A percentile compares a stretch with the other conserved stretches of the same genome.
Evolutionary conservation across 2,797 vertebrate species (phyloP).

Genomic region (Phoeniculus purpureus): DNA sequence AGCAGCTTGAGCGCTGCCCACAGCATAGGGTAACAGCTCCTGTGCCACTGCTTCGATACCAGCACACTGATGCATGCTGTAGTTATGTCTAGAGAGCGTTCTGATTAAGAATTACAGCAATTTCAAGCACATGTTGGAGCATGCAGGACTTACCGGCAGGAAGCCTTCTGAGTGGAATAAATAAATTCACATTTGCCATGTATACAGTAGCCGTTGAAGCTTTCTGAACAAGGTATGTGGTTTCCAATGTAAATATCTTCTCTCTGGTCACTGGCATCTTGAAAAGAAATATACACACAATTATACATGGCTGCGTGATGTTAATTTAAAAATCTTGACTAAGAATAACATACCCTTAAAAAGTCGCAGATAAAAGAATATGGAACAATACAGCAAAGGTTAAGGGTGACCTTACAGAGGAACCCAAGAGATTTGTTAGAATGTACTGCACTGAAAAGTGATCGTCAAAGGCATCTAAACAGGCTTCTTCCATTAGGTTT

Average conservation of each 20-base stretch:
- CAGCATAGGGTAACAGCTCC: not conserved
- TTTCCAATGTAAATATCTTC: constrained; percentile 89
- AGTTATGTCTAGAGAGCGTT: not conserved
- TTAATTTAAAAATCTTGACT: constrained; percentile 9
- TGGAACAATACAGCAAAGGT: constrained; percentile 3
- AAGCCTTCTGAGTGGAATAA: constrained; percentile 87
- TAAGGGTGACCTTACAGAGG: not conserved
- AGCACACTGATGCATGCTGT: not conserved
- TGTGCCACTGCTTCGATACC: not conserved
- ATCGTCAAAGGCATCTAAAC: not conserved
- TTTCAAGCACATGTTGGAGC: not conserved
- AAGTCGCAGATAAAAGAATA: not conserved
- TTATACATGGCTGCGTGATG: not conserved
- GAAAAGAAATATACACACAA: constrained; percentile 49
- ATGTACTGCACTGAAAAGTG: not conserved
- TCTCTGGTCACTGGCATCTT: constrained; percentile 89
- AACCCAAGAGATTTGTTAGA: not conserved
- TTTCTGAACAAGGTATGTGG: constrained; percentile 88
- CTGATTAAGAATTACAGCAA: not conserved
- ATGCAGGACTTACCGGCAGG: constrained; percentile 86
- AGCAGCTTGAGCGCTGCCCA: not conserved
- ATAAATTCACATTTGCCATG: constrained; percentile 94
- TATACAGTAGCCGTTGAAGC: constrained; percentile 89
- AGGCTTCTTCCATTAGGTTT: not conserved
- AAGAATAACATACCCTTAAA: not conserved